Evolutionary conservation across 2,888 invertebrate genomes (phyloP).

Genomic region (Nysson spinosus): DNA sequence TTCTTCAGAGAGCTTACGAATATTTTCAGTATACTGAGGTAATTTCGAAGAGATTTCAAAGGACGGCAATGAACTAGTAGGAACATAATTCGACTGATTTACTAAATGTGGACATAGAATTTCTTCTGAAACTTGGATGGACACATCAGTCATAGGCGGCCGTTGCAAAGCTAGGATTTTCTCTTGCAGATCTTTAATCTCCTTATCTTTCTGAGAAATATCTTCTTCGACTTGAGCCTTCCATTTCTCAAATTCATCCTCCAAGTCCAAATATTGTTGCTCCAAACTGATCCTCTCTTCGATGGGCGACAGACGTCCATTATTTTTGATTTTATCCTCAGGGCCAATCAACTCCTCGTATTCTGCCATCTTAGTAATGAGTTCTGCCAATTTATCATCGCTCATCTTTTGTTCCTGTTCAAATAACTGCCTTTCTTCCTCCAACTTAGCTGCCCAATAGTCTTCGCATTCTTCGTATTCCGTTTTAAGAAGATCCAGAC

Average conservation of each 20-base stretch:
- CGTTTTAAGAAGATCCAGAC: conserved; percentile 85
- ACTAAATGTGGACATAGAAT: conserved; percentile 28
- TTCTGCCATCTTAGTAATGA: conserved; percentile 87
- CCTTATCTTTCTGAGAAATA: conserved; percentile 79
- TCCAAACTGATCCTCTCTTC: conserved; percentile 86
- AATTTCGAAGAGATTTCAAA: conserved; percentile 33
- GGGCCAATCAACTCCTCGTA: conserved; percentile 87
- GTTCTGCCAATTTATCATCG: conserved; percentile 86
- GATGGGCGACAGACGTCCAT: conserved; percentile 84
- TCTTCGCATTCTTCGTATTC: conserved; percentile 93
- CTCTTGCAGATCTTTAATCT: conserved; percentile 79
- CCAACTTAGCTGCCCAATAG: conserved; percentile 89
- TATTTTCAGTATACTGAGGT: conserved; percentile 26
- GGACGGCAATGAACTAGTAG: conserved; percentile 36
- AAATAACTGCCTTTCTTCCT: conserved; percentile 86
- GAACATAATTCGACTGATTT: conserved; percentile 26
- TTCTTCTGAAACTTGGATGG: conserved; percentile 65
- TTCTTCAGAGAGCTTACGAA: conserved; percentile 36
- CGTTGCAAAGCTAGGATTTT: conserved; percentile 46
- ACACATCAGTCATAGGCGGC: conserved; percentile 48
- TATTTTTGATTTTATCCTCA: conserved; percentile 75
- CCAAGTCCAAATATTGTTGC: conserved; percentile 83
- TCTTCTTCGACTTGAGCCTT: conserved; percentile 79
- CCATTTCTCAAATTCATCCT: conserved; percentile 83
- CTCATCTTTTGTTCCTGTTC: conserved; percentile 87